Base-by-base conservation (phyloP, 2,797 vertebrate genomes). In the Leuciscus waleckii region DNA sequence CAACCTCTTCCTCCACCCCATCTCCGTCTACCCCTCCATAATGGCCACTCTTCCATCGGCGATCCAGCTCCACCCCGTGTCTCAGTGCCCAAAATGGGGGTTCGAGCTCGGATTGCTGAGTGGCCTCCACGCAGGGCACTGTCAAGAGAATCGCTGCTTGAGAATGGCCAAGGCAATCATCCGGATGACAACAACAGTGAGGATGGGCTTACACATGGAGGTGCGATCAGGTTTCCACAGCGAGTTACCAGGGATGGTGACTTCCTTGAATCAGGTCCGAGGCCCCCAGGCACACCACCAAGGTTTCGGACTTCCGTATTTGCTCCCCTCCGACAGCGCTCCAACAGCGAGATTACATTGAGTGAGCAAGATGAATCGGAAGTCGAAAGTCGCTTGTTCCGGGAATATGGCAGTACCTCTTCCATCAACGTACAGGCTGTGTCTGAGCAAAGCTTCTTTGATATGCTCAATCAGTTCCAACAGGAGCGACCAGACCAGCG, bases 351-450 rank as follows among this genome's bases (percentile, higher is more conserved):
- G 91, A 95, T 97, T 88, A 99, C 98, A 0, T 93, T 99, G 23
- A 98, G 97, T 0, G 98, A 99, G 79, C 97, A 97, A 26, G 98
- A 99, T 0, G 90, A 93, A 19, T 95, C 74, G 1, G 87, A 95
- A 92, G 92, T 93, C 54, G 95, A 95, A 43, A 41, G 79, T 10
- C 93, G 90, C 29, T 85, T 90, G 0, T 97, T 96, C 92, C 94
- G 98, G 0, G 97, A 98, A 82, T 99, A 99, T 0, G 98, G 98
- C 74, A 99, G 98, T 95, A 98, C 98, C 0, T 98, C 98, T 7
- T 99, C 98, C 90, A 98, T 99, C 0, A 96, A 99, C 0, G 95
- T 96, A n/a, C 97, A 98, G 90, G 97, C 96, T 0, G 90, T 99
- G 85, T 94, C 97, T 0, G 97, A 98, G 75, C 97, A 98, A 92